Percentiles rank a stretch among this genome's conserved stretches.
Conservation (phyloP, 1,140 invertebrate species). For the Sycobia sp. region DNA sequence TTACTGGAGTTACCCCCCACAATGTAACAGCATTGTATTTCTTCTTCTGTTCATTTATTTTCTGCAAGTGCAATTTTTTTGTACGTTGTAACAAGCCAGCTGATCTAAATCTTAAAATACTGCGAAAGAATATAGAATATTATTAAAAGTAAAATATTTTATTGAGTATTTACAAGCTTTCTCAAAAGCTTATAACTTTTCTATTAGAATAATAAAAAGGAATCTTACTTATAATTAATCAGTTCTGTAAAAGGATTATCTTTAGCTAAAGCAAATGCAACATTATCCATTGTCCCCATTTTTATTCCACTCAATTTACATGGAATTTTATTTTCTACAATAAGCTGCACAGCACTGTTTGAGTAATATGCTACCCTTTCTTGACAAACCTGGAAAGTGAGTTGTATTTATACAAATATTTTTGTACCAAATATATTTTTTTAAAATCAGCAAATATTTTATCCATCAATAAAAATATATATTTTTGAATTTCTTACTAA, state of each 20-base stretch:
- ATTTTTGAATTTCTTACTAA: background rate
- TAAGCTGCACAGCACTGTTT: conserved; percentile 3
- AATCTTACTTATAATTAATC: conserved; percentile 25
- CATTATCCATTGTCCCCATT: conserved; percentile 5
- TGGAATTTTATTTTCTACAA: background rate
- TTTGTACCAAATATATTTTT: no score
- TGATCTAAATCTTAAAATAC: conserved; percentile 1
- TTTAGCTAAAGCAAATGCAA: conserved; percentile 18
- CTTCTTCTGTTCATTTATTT: background rate
- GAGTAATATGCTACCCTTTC: conserved; percentile 23
- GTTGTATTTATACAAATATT: no score
- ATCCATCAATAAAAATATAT: background rate
- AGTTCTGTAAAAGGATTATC: conserved; percentile 14
- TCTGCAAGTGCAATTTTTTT: background rate
- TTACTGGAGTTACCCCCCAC: conserved; percentile 10
- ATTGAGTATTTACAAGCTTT: background rate
- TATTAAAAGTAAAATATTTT: background rate
- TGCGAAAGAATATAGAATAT: background rate
- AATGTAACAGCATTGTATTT: background rate
- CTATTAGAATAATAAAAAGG: background rate
- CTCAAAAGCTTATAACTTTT: background rate
- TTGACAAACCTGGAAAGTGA: conserved; percentile 9
- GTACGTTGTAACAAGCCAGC: conserved; percentile 9
- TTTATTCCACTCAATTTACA: conserved; percentile 8
- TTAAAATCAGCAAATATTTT: no score